Evolutionary conservation across 2,113 vertebrate species (phyloP).

Genomic region (Lucifuga dentata): DNA sequence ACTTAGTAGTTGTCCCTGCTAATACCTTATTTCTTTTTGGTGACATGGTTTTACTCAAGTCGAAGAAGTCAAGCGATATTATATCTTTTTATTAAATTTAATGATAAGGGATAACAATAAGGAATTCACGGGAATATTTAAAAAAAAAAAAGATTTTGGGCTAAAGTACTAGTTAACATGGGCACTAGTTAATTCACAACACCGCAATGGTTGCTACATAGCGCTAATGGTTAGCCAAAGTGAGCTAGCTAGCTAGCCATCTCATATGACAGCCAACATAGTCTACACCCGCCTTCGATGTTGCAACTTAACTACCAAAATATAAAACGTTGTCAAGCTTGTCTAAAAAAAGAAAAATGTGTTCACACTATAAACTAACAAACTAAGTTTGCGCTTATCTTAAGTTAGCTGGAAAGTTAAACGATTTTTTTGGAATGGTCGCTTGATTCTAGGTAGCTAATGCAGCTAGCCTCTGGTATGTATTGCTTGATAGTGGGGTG

Average conservation of each 20-base stretch:
- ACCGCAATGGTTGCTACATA: conserved; percentile 10
- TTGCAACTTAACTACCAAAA: not conserved
- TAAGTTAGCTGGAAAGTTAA: conserved; percentile 16
- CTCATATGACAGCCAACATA: conserved; percentile 56
- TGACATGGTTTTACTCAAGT: no score
- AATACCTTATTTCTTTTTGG: no score
- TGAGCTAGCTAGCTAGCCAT: conserved; percentile 39
- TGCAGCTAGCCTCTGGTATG: conserved; percentile 11
- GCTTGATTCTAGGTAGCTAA: conserved; percentile 28
- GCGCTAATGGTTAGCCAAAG: conserved; percentile 32
- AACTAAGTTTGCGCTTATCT: not conserved
- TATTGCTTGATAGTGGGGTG: conserved; percentile 12
- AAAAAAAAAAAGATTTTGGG: no score
- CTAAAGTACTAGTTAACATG: not conserved
- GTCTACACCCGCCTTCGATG: conserved; percentile 36
- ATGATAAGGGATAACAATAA: no score
- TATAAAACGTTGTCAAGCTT: not conserved
- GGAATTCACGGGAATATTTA: no score
- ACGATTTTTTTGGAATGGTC: conserved; percentile 11
- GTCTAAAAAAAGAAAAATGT: not conserved
- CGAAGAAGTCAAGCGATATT: no score
- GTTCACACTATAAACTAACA: not conserved
- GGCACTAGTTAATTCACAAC: no score
- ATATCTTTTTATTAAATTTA: no score
- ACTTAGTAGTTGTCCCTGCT: no score